Conservation (phyloP, 2,888 invertebrate genomes). For the Melieria omissa region DNA sequence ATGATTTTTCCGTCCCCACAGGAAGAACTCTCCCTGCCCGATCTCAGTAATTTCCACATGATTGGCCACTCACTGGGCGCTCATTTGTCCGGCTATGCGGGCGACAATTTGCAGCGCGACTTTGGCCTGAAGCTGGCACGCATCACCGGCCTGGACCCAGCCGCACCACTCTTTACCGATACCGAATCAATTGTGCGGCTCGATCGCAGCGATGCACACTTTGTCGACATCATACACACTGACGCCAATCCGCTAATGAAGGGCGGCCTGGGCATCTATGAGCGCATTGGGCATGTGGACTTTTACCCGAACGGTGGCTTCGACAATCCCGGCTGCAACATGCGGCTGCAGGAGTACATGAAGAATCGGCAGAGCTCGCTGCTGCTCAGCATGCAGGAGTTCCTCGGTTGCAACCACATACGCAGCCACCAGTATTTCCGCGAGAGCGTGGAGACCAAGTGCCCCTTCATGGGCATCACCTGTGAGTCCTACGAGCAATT, state of each 20-base stretch:
- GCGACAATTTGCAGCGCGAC: slow-evolving; percentile 77
- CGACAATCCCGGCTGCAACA: slow-evolving; percentile 78
- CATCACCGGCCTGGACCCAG: slow-evolving; percentile 91
- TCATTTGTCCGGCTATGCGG: slow-evolving; percentile 87
- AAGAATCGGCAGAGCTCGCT: slow-evolving; percentile 72
- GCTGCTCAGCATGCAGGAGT: slow-evolving; percentile 70
- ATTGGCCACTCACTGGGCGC: slow-evolving; percentile 90
- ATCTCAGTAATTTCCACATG: slow-evolving; percentile 78
- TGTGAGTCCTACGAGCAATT: slow-evolving; percentile 83
- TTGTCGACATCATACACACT: slow-evolving; percentile 91
- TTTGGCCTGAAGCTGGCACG: slow-evolving; percentile 79
- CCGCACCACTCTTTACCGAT: slow-evolving; percentile 89
- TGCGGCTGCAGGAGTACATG: slow-evolving; percentile 74
- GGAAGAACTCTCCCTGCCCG: slow-evolving; percentile 69
- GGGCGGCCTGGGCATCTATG: slow-evolving; percentile 82
- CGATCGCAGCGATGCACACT: slow-evolving; percentile 86
- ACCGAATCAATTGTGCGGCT: slow-evolving; percentile 83
- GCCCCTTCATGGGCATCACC: slow-evolving; percentile 81
- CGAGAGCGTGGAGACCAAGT: slow-evolving; percentile 82
- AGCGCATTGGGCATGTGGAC: slow-evolving; percentile 88
- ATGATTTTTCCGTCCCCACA: slow-evolving; percentile 57
- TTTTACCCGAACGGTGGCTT: slow-evolving; percentile 92
- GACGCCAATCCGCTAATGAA: slow-evolving; percentile 83
- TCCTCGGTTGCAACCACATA: slow-evolving; percentile 87
- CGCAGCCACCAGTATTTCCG: slow-evolving; percentile 85